A percentile compares a stretch with the other conserved stretches of the same genome.
These are phyloP conservation scores for Cartodere bifasciata DNA, from an alignment of 2,888 invertebrate genomes.

Conservation along the genomic window DNA sequence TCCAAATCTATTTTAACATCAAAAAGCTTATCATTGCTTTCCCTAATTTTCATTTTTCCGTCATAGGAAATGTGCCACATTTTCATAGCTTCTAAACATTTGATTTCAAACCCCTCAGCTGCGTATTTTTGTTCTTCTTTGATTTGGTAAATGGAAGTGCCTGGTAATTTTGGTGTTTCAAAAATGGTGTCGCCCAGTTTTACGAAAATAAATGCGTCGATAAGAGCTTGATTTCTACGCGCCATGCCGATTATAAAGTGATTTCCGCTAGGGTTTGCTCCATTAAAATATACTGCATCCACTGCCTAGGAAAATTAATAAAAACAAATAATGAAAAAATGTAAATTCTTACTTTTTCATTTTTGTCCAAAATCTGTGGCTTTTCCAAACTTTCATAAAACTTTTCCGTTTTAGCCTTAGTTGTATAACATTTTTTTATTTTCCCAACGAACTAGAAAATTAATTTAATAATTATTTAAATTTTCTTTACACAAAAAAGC, in stretches of 20 bases:
- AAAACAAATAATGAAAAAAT: slow-evolving; percentile 4
- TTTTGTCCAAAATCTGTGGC: slow-evolving; percentile 40
- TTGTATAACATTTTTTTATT: slow-evolving; percentile 13
- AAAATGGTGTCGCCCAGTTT: slow-evolving; percentile 42
- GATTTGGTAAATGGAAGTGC: slow-evolving; percentile 42
- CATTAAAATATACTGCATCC: slow-evolving; percentile 53
- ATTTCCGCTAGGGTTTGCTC: slow-evolving; percentile 45
- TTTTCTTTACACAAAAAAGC: slow-evolving; percentile 16
- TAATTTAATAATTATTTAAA: slow-evolving; percentile 10
- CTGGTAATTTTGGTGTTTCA: slow-evolving; percentile 45
- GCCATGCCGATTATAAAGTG: slow-evolving; percentile 49
- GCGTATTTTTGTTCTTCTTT: slow-evolving; percentile 17
- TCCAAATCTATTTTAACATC: slow-evolving; percentile 44
- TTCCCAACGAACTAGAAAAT: slow-evolving; percentile 9
- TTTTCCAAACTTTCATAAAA: slow-evolving; percentile 37
- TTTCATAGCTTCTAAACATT: slow-evolving; percentile 46
- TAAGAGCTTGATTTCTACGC: slow-evolving; percentile 40
- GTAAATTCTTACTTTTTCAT: slow-evolving; percentile 39
- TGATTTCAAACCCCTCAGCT: slow-evolving; percentile 7
- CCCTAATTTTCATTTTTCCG: slow-evolving; percentile 49
- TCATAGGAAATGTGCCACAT: slow-evolving; percentile 51
- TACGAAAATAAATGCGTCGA: slow-evolving; percentile 50
- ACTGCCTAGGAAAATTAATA: slow-evolving; percentile 43
- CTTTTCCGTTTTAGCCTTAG: slow-evolving; percentile 24
- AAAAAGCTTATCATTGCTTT: slow-evolving; percentile 29